phyloP scores from a whole-genome alignment of 2,888 invertebrate species.

The Dynastes grantii region DNA sequence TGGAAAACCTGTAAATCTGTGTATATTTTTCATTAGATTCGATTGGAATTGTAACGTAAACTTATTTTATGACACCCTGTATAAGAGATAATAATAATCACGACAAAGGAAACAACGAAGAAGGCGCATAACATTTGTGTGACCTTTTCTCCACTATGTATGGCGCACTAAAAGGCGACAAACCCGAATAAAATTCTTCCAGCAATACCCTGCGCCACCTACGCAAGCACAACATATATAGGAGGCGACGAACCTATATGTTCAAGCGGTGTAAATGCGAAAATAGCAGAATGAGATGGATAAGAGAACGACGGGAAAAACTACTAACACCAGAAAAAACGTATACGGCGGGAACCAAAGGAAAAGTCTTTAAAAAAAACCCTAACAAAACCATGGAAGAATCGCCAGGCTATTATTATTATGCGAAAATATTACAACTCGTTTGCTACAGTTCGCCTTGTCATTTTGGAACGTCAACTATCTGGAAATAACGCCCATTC shows the following conservation, averaged over 20 bases:
- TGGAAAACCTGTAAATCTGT: too few relatives aligned
- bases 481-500: conserved; percentile 18
- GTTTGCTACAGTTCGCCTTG: background rate
- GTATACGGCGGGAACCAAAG: too few relatives aligned
- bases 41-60: too few relatives aligned
- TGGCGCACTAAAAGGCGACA: conserved; percentile 7
- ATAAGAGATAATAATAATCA: background rate
- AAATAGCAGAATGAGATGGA: background rate
- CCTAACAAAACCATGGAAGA: too few relatives aligned
- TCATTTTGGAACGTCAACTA: conserved; percentile 10
- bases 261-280: background rate
- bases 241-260: too few relatives aligned
- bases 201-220: background rate
- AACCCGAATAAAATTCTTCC: conserved; percentile 4
- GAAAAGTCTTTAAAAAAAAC: too few relatives aligned
- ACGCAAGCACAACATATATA: background rate
- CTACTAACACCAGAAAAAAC: too few relatives aligned
- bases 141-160: background rate
- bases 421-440: background rate
- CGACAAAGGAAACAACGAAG: background rate
- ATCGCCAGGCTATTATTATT: conserved; percentile 4
- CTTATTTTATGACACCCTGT: background rate
- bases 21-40: too few relatives aligned
- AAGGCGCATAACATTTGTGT: conserved; percentile 2
- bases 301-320: too few relatives aligned